A percentile compares a stretch with the other conserved stretches of the same genome.
These are phyloP conservation scores for Coenobita brevimanus DNA, from an alignment of 1,140 invertebrate species.

Conservation along the genomic window DNA sequence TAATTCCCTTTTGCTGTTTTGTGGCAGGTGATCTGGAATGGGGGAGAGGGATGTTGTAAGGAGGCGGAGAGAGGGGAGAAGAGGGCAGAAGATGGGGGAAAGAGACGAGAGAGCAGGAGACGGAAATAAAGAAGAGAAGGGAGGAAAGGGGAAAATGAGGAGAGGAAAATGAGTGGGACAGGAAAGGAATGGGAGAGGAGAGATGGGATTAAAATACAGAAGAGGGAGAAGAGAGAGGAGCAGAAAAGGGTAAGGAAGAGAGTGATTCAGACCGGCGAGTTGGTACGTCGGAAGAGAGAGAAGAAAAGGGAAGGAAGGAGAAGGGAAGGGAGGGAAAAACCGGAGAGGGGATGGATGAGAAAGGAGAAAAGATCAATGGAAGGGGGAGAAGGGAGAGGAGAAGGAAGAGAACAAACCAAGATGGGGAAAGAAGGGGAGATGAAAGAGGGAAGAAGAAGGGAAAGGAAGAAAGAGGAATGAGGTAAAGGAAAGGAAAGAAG, in stretches of 20 bases:
- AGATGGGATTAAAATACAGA: background rate
- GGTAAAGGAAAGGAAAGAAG: slow-evolving; percentile 11
- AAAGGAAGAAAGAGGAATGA: slow-evolving; percentile 5
- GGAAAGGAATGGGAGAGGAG: background rate
- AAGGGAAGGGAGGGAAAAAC: background rate
- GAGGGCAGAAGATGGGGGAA: background rate
- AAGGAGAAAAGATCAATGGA: background rate
- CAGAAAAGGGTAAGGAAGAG: background rate
- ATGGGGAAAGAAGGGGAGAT: background rate
- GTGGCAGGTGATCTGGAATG: background rate
- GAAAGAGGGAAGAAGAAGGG: background rate
- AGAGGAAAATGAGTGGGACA: background rate
- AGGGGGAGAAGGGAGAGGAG: background rate
- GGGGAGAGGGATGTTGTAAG: background rate
- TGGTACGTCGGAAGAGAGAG: background rate
- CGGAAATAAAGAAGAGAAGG: background rate
- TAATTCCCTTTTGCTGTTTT: background rate
- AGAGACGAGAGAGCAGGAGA: background rate
- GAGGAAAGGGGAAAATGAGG: background rate
- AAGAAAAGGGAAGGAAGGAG: background rate
- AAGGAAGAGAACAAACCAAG: slow-evolving; percentile 3
- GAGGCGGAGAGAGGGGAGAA: background rate
- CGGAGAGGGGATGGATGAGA: background rate
- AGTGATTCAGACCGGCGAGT: background rate
- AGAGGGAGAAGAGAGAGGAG: background rate